phyloP scores from a whole-genome alignment of 2,797 vertebrate species.

The Smutsia temminckii region DNA sequence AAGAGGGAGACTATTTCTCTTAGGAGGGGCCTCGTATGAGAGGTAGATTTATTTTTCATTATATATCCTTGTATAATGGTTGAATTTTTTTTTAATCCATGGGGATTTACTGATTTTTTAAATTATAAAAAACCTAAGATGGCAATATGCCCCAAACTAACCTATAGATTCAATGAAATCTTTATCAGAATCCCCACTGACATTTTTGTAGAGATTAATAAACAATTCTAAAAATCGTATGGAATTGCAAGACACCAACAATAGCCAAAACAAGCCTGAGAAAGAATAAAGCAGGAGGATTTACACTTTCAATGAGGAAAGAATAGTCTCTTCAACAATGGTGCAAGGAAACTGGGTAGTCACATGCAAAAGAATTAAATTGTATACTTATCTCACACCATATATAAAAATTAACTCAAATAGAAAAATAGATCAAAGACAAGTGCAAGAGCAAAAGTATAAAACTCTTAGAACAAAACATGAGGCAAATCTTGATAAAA shows the following conservation, averaged over 20 bases:
- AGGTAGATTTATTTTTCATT: neutral
- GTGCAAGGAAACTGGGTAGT: neutral
- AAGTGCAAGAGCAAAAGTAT: neutral
- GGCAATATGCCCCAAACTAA: neutral
- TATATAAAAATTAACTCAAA: constrained; percentile 6
- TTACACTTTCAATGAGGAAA: neutral
- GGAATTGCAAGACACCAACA: neutral
- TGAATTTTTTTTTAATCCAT: neutral
- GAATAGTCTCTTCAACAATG: neutral
- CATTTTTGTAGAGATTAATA: neutral
- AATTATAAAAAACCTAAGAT: neutral
- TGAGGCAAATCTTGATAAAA: neutral
- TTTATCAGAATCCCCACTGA: neutral
- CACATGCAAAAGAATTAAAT: neutral
- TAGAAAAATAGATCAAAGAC: neutral
- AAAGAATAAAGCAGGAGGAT: neutral
- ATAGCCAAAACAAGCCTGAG: neutral
- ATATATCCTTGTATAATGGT: neutral
- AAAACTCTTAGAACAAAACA: neutral
- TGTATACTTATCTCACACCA: neutral
- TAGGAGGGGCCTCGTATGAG: neutral
- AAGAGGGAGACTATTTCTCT: neutral
- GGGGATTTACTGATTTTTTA: neutral
- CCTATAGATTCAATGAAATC: neutral
- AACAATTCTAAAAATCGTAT: neutral